Percentiles rank a stretch among this genome's conserved stretches.
Conservation (phyloP, 2,888 invertebrate species). For the Epirrhoe tristata region DNA sequence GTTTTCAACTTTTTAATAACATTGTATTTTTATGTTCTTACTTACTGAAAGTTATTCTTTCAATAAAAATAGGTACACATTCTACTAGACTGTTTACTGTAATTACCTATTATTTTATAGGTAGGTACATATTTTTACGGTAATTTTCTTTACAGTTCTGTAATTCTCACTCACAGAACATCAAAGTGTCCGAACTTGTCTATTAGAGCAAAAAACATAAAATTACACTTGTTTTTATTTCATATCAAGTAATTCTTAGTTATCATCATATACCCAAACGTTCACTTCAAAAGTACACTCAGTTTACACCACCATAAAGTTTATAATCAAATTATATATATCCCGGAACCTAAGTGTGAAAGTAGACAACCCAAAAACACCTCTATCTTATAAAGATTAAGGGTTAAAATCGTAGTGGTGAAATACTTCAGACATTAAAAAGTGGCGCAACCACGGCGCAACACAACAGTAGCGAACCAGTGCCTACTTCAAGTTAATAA, state of each 20-base stretch:
- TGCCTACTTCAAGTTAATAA: slow-evolving; percentile 27
- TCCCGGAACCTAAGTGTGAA: background rate
- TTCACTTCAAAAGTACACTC: background rate
- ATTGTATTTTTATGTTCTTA: too few species aligned
- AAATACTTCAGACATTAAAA: slow-evolving; percentile 3
- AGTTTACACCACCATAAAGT: background rate
- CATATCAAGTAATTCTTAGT: background rate
- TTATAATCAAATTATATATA: background rate
- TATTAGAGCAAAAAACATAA: background rate
- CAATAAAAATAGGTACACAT: too few species aligned
- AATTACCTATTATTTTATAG: too few species aligned
- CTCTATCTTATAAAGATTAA: background rate
- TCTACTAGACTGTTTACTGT: too few species aligned
- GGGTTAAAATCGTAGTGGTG: background rate
- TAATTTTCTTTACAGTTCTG: too few species aligned
- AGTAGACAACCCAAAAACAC: background rate
- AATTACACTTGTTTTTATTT: slow-evolving; percentile 2
- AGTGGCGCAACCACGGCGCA: background rate
- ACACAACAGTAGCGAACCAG: slow-evolving; percentile 4
- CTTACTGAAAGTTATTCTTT: too few species aligned
- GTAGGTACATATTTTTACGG: slow-evolving; percentile 1
- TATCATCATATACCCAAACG: too few species aligned
- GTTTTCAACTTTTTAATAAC: too few species aligned
- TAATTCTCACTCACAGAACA: too few species aligned
- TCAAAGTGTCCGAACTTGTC: too few species aligned